Evolutionary conservation across 1,140 invertebrate species (phyloP), one percentile per base, ranked within the genome.

Genomic region (Propsilocerus akamusi): DNA sequence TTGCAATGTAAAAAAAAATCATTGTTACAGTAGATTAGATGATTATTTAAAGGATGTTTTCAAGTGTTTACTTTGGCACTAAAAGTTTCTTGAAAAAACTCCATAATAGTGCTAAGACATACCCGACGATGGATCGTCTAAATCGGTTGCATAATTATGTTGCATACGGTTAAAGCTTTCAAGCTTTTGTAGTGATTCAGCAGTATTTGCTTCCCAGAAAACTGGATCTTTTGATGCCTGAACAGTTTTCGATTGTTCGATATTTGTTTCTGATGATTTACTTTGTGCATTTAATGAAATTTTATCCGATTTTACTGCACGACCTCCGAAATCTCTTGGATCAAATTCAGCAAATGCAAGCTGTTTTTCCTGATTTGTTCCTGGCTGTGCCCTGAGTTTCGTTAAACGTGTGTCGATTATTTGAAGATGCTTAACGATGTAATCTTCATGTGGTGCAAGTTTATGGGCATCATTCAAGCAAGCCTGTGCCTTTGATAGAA

Each of bases 371-470:
- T 54, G 55, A 52, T 59, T 55, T 50, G 57, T 53, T 32, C 61
- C 61, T 57, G 63, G 61, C 58, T 61, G 57, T 57, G 61, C 60
- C 54, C 59, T 55, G 46, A 65, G 56, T 58, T 65, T 65, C 25
- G 58, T 53, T 52, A 65, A 47, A 30, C 63, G 61, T 46, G 57
- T 53, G 25, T 58, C 52, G 3, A 65, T 63, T 49, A 65, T 65
- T 52, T 65, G 56, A 47, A 97, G 71, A 64, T 97, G 92, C 8
- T 84, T 75, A 8, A 81, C 71, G 23, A 97, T 87, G 68, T 97
- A 97, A 56, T 90, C 84, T 62, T 95, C 90, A 51, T 79, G 71
- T 0, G 89, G 87, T 0, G 90, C 89, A 14, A 93, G 68, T 7
- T 73, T 65, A 30, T 84, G 80, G 1, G 87, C 88, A 34, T 80